These are phyloP conservation scores for Drosophila repleta DNA, from an alignment of 1,140 invertebrate species.

Conservation along the genomic window DNA sequence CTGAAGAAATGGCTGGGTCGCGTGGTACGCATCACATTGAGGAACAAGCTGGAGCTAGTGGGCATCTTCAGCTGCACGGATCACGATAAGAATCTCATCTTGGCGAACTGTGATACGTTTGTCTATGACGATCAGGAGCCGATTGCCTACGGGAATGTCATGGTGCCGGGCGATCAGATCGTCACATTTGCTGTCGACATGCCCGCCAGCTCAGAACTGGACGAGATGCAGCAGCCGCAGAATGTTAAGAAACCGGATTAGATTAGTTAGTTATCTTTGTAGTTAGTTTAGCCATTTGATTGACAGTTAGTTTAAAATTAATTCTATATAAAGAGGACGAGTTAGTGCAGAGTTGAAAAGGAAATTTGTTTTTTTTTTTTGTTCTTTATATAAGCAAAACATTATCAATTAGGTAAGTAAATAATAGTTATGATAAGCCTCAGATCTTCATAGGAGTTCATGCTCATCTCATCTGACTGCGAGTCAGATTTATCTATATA, in stretches of 20 bases:
- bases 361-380: too few species aligned
- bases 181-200: conserved; percentile 17
- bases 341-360: too few species aligned
- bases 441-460: too few species aligned
- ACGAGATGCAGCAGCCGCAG: not conserved
- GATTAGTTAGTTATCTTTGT: too few species aligned
- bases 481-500: conserved; percentile 25
- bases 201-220: not conserved
- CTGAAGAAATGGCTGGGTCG: conserved; percentile 42
- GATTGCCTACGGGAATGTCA: conserved; percentile 16
- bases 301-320: not conserved
- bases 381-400: too few species aligned
- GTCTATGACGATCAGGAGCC: conserved; percentile 4
- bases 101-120: conserved; percentile 37
- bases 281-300: too few species aligned
- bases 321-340: not conserved
- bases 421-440: too few species aligned
- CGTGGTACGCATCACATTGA: conserved; percentile 32
- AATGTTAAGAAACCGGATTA: too few species aligned
- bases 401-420: too few species aligned
- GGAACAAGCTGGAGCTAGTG: conserved; percentile 37
- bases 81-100: conserved; percentile 43
- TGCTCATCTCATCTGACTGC: not conserved
- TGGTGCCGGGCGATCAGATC: conserved; percentile 46
- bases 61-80: conserved; percentile 56